These are phyloP conservation scores for Cerastis rubricosa DNA, from an alignment of 2,888 invertebrate genomes.

Conservation along the genomic window DNA sequence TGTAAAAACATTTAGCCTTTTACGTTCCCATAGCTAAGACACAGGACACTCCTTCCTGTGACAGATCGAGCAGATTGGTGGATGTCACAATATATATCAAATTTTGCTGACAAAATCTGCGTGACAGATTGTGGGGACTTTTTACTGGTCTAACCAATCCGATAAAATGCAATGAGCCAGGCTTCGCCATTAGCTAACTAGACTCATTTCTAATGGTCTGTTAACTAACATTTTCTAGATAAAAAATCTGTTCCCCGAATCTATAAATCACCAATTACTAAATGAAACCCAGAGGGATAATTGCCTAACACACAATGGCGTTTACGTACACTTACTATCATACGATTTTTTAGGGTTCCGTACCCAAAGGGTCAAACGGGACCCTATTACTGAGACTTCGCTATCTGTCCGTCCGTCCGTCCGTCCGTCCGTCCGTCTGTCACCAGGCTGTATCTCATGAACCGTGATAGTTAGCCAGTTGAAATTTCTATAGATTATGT, in stretches of 20 bases:
- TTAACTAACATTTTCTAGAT: neutral
- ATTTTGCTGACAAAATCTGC: neutral
- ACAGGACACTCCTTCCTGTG: neutral
- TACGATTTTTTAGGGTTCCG: no score
- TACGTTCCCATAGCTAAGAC: neutral
- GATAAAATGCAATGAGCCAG: neutral
- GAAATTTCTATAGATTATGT: no score
- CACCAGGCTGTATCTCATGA: no score
- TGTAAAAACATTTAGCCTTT: neutral
- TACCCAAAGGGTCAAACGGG: no score
- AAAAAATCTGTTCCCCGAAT: neutral
- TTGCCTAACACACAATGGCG: neutral
- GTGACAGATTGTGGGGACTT: neutral
- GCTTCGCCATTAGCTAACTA: neutral
- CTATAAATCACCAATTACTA: neutral
- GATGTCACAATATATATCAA: neutral
- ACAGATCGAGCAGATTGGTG: neutral
- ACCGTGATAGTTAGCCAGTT: no score
- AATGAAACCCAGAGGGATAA: no score
- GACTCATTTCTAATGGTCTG: neutral
- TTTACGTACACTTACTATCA: no score
- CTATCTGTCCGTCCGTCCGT: no score
- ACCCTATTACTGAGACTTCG: no score
- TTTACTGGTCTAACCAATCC: neutral
- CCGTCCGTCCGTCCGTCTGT: no score